These are phyloP conservation scores for Dasyornis broadbenti DNA, from an alignment of 2,113 vertebrate genomes.

Conservation along the genomic window DNA sequence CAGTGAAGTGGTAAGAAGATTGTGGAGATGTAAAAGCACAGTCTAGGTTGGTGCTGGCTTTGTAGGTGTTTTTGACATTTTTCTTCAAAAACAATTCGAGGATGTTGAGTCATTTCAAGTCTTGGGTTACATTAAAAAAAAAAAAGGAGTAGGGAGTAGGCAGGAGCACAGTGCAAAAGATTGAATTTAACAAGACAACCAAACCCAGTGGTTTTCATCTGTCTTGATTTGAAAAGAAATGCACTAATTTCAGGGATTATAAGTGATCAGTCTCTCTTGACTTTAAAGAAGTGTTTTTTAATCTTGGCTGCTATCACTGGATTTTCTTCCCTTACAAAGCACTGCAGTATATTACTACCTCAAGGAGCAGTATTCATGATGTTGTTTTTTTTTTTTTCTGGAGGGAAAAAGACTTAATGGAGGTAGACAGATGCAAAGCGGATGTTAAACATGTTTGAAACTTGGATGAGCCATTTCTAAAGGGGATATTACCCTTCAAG, in stretches of 20 bases:
- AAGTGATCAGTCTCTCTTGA: not conserved
- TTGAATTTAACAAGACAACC: not conserved
- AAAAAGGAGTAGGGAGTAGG: not conserved
- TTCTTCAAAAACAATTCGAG: conserved; percentile 43
- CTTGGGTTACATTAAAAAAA: not conserved
- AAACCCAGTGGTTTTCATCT: not conserved
- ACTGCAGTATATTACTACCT: not conserved
- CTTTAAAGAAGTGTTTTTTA: not conserved
- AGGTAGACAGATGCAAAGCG: not conserved
- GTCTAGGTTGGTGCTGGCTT: not conserved
- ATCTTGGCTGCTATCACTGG: not conserved
- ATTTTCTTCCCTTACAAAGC: not conserved
- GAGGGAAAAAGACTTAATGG: not conserved
- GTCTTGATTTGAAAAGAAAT: not conserved
- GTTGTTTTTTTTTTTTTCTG: not conserved
- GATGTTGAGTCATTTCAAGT: conserved; percentile 50
- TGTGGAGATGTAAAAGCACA: not conserved
- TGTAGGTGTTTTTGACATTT: conserved; percentile 17
- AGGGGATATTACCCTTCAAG: not conserved
- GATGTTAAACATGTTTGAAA: not conserved
- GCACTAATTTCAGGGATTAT: not conserved
- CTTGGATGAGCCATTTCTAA: not conserved
- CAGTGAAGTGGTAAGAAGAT: not conserved
- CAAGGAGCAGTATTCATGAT: not conserved
- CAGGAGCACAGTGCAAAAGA: not conserved